Base-by-base conservation (phyloP, 2,888 invertebrate species). In the Syritta pipiens region DNA sequence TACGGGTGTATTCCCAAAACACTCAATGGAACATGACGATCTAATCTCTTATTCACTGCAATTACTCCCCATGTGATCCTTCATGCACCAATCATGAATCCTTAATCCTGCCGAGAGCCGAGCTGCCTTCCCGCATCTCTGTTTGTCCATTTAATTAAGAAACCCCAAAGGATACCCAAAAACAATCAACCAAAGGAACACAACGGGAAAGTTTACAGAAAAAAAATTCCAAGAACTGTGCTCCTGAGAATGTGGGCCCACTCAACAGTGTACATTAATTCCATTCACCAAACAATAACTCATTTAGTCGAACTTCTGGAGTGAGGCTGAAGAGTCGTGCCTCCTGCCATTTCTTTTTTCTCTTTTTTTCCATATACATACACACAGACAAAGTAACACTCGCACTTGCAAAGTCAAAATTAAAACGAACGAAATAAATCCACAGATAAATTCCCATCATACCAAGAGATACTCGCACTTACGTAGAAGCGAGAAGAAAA, bases 201-300 rank as follows among this genome's bases (percentile, higher is more conserved):
- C 19, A 46, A 44, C 20, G 19, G 2, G 3, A 6, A 22, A 24
- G 12, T 30, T 42, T 35, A 17, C 40, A 7, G 53, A 2, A 14
- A 17, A 14, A 17, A 46, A 67, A 35, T 67, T 55, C 46, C 44
- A 67, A 67, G 35, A 67, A 53, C 55, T 46, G 46, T 55, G 32
- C 48, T 48, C 55, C 44, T 37, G 48, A 57, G 57, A 67, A 46
- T 48, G 67, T 48, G 37, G 53, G 30, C 46, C 48, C 48, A 48
- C 55, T 67, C 24, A 26, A 26, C 9, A 57, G 37, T 30, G 28
- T 20, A 40, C 48, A 57, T 65, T 55, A 46, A 65, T 65, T 46
- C 44, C 57, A 37, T 67, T 67, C 55, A 24, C 46, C 20, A 67
- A 57, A 57, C 57, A 67, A 55, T 28, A 67, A 67, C 28, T 48